phyloP scores from a whole-genome alignment of 2,113 vertebrate species.

The Garra rufa region DNA sequence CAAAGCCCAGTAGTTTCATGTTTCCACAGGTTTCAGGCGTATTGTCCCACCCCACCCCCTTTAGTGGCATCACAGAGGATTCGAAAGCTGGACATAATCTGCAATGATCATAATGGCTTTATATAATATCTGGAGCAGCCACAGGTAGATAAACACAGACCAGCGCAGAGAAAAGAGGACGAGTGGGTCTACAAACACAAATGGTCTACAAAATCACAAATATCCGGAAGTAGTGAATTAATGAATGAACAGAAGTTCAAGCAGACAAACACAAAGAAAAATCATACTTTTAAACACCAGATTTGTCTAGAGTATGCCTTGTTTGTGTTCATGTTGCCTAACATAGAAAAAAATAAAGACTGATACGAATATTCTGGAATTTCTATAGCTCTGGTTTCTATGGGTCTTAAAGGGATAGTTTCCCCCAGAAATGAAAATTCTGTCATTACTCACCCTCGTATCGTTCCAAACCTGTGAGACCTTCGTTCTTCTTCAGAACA shows the following conservation, averaged over 20 bases:
- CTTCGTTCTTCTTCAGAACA: too few species aligned
- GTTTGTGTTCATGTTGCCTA: neutral
- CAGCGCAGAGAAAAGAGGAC: neutral
- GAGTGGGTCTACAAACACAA: neutral
- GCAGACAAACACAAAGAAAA: neutral
- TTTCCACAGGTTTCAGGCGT: conserved; percentile 31
- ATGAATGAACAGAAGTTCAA: neutral
- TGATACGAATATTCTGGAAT: neutral
- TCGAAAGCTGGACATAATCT: conserved; percentile 42
- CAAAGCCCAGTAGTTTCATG: conserved; percentile 15
- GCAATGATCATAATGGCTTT: conserved; percentile 51
- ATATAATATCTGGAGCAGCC: conserved; percentile 47
- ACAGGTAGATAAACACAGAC: conserved; percentile 47
- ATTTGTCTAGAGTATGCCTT: neutral
- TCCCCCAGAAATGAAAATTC: too few species aligned
- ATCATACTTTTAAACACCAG: neutral
- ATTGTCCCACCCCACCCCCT: conserved; percentile 22
- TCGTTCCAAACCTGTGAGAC: too few species aligned
- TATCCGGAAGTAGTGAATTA: neutral
- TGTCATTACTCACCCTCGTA: too few species aligned
- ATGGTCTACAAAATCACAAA: neutral
- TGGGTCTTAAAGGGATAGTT: too few species aligned
- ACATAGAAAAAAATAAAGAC: neutral
- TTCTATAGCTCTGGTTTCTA: too few species aligned
- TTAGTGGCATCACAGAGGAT: conserved; percentile 30